Base-by-base conservation (phyloP, 1,140 invertebrate species). In the Varroa destructor region DNA sequence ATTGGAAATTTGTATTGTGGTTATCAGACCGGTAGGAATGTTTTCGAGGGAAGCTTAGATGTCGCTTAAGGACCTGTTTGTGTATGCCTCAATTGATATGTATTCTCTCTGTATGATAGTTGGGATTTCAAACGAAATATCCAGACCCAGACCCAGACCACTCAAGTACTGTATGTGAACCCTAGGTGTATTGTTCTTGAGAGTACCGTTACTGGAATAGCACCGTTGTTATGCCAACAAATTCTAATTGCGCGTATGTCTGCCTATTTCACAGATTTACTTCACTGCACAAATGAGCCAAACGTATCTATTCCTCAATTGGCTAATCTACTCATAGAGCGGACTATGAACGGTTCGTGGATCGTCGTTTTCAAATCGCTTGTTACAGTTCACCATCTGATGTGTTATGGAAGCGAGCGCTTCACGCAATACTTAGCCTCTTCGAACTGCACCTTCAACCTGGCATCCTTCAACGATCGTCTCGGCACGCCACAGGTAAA, bases 401-500 rank as follows among this genome's bases (percentile, higher is more conserved):
- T 99, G 86, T 97, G 95, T 79, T 98, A 97, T 85, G 96, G 96
- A 79, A 99, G 98, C 84, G 95, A 98, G 93, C 88, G 96, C 80
- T 99, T 99, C 81, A 97, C 93, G 79, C 96, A 99, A 84, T 99
- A 97, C 83, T 84, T 99, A 80, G 96, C 96, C 71, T 98, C 95
- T 74, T 97, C 92, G 83, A 99, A 98, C 84, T 96, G 93, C 80
- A 93, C 91, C 77, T 97, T 99, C 85, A 94, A 97, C 84, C 86
- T 98, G 77, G 90, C 88, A 80, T 92, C 88, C 85, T 99, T 97
- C 81, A 83, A 96, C 79, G 96, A 99, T 81, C 98, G 97, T 77
- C 80, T 76, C 83, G 89, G 89, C 61, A 67, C 79, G 87, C 91
- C 73, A 89, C 92, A 90, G 91, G 91, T 94, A 85, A 83, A 79